These are phyloP conservation scores for Emydocephalus ijimae DNA, from an alignment of 2,113 vertebrate genomes.

Conservation along the genomic window DNA sequence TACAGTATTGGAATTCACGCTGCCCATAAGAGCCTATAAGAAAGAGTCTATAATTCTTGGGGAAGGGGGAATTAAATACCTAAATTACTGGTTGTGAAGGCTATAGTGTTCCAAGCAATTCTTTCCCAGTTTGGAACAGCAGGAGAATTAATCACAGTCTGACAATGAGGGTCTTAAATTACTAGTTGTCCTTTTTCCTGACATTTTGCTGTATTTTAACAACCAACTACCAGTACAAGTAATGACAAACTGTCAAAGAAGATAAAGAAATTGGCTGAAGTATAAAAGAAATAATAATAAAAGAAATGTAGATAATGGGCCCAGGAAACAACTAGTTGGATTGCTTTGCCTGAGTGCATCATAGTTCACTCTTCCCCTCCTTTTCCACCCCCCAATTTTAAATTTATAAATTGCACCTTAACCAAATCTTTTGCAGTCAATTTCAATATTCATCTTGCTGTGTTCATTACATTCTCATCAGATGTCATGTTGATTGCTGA, in stretches of 20 bases:
- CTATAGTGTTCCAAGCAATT: not conserved
- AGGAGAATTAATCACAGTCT: not conserved
- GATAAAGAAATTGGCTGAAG: conserved; percentile 37
- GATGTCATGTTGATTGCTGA: not conserved
- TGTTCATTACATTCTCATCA: conserved; percentile 1
- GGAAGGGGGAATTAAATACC: not conserved
- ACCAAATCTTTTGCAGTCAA: rapidly evolving
- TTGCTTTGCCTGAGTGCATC: conserved; percentile 17
- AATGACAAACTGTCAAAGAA: conserved; percentile 33
- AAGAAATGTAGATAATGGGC: conserved; percentile 21
- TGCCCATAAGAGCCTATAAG: not conserved
- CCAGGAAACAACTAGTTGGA: not conserved
- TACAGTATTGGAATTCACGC: not conserved
- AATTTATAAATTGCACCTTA: not conserved
- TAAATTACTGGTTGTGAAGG: not conserved
- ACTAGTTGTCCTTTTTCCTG: rapidly evolving
- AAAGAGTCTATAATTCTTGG: not conserved
- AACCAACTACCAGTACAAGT: conserved; percentile 7
- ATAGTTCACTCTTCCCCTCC: not conserved
- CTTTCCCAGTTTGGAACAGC: not conserved
- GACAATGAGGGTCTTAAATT: not conserved
- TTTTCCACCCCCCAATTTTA: conserved; percentile 20
- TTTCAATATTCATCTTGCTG: conserved; percentile 9
- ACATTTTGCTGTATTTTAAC: conserved; percentile 15
- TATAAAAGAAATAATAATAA: conserved; percentile 21